Conservation (phyloP, 2,888 invertebrate genomes). For the Leucoma salicis region DNA sequence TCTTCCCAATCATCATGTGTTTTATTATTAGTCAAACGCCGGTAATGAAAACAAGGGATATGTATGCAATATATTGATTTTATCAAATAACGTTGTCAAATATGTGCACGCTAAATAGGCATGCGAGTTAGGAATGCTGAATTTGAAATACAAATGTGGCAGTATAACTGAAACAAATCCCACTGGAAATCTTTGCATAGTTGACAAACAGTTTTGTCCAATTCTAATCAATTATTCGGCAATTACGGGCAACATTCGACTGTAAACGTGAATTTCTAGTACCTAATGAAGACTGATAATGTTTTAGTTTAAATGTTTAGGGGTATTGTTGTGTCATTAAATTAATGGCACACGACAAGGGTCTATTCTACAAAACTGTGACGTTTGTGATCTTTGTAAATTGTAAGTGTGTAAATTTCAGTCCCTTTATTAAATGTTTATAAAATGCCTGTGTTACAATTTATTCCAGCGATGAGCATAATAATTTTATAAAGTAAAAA, state of each 20-base stretch:
- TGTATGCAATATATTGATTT: constrained; percentile 11
- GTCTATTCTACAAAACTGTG: too few relatives aligned
- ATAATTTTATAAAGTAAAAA: too few relatives aligned
- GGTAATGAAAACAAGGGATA: constrained; percentile 8
- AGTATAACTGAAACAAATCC: constrained; percentile 42
- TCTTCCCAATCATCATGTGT: too few relatives aligned
- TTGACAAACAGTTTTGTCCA: constrained; percentile 60
- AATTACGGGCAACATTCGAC: not conserved
- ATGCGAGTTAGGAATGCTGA: constrained; percentile 47
- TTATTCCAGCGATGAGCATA: too few relatives aligned
- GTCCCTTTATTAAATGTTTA: too few relatives aligned
- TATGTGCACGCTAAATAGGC: constrained; percentile 37
- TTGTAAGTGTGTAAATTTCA: too few relatives aligned
- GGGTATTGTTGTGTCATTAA: too few relatives aligned
- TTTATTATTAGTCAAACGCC: constrained; percentile 7
- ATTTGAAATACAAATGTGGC: constrained; percentile 55
- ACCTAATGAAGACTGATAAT: not conserved
- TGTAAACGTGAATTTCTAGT: not conserved
- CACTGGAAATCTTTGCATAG: constrained; percentile 64
- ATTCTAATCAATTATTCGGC: constrained; percentile 47
- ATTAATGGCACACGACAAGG: too few relatives aligned
- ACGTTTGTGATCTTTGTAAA: too few relatives aligned
- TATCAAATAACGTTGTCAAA: constrained; percentile 25
- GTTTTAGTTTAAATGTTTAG: not conserved
- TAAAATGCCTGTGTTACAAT: too few relatives aligned